Percentiles rank a stretch among this genome's conserved stretches.
Conservation (phyloP, 2,888 invertebrate species). For the Melitaea athalia region DNA sequence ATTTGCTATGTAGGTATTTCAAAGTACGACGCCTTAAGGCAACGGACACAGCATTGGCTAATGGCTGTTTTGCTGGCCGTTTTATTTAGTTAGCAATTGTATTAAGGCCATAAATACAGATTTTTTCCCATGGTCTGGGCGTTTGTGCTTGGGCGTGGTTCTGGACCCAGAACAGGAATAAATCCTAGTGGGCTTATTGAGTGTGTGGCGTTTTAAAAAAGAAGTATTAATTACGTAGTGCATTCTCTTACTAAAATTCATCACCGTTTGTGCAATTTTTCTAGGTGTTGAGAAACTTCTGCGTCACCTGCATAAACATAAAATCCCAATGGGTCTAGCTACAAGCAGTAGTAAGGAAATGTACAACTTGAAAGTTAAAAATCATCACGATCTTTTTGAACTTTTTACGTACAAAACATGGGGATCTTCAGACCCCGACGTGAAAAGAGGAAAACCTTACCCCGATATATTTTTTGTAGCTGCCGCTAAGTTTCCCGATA, state of each 20-base stretch:
- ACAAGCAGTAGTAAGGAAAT: conserved; percentile 90
- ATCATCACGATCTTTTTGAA: conserved; percentile 86
- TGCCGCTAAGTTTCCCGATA: conserved; percentile 86
- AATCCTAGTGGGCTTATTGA: too few species aligned
- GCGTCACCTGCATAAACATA: conserved; percentile 85
- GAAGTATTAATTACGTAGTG: not conserved
- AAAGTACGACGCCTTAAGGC: too few species aligned
- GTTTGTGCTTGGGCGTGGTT: too few species aligned
- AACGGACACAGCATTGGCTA: too few species aligned
- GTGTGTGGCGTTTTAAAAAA: too few species aligned
- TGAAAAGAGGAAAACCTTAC: conserved; percentile 92
- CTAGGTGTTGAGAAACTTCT: conserved; percentile 89
- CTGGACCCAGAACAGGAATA: too few species aligned
- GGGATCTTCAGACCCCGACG: conserved; percentile 91
- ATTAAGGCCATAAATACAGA: too few species aligned
- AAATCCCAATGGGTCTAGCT: conserved; percentile 92
- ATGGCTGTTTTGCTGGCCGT: too few species aligned
- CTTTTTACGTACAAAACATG: conserved; percentile 88
- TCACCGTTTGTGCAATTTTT: not conserved
- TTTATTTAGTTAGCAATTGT: too few species aligned
- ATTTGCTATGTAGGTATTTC: too few species aligned
- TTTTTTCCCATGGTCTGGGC: too few species aligned
- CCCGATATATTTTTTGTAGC: conserved; percentile 93
- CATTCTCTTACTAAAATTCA: too few species aligned
- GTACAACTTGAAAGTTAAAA: conserved; percentile 86